Evolutionary conservation across 1,140 invertebrate species (phyloP), one percentile per base, ranked within the genome.

Genomic region (Episyrphus balteatus): DNA sequence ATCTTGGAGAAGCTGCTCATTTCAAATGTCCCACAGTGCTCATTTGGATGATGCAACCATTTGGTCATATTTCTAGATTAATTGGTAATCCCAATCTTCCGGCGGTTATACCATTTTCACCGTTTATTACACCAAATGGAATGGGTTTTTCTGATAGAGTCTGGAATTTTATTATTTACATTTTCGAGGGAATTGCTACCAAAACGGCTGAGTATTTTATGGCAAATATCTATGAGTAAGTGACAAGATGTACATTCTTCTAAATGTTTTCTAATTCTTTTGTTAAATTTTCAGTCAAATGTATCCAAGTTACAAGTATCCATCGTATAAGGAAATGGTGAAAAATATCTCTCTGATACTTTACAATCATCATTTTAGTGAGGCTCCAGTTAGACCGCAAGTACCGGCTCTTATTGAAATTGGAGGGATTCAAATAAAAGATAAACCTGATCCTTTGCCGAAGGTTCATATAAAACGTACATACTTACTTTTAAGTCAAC

Each of bases 351-450:
- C 63, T 0, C n/a, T 66, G 41, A 39, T 55, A 1, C 62, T 66
- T 31, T 57, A 52, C 40, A 66, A 66, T 26, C 62, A 66, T 42
- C 54, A 55, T 36, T 55, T 62, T 13, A 66, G 62, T 33, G 64
- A 67, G n/a, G 64, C 64, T 10, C 57, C 58, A 17, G 53, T 67
- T 7, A 48, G 59, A 36, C 68, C 72, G 0, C 55, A 61, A 48
- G 60, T 70, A 6, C 71, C 70, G 1, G 61, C 51, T 2, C n/a
- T 71, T 1, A 51, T 73, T 3, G 61, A 72, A 52, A 61, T 71
- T 13, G 71, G 70, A n/a, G 71, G 71, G 48, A 62, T 73, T 31
- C 71, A 74, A 46, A 61, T 73, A 30, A 61, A 68, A 50, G 46
- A 53, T 1, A 57, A 59, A 38, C 50, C 63, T 3, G 57, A 64